These are phyloP conservation scores for Troides helena DNA, from an alignment of 2,888 invertebrate genomes.

Conservation along the genomic window DNA sequence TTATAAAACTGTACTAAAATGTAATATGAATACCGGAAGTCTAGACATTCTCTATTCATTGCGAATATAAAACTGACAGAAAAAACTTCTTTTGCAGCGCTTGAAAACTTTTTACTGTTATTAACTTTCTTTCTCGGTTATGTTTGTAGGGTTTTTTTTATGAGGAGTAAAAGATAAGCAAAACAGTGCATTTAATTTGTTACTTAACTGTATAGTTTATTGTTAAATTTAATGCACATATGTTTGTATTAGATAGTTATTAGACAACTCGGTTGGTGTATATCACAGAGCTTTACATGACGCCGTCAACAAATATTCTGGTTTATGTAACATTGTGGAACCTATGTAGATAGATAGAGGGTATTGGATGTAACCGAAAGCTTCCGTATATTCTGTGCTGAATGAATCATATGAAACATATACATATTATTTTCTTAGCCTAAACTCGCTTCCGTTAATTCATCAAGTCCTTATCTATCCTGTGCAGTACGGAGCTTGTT, in stretches of 20 bases:
- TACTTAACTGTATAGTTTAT: background rate
- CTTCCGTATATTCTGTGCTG: too few species aligned
- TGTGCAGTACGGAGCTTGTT: conserved; percentile 13
- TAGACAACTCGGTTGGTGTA: too few species aligned
- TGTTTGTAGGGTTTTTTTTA: background rate
- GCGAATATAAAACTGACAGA: background rate
- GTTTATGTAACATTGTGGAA: too few species aligned
- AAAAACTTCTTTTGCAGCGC: background rate
- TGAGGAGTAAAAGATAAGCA: background rate
- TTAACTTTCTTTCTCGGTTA: background rate
- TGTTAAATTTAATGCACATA: too few species aligned
- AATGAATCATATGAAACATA: too few species aligned
- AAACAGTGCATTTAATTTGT: background rate
- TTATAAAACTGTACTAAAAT: background rate
- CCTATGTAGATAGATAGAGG: too few species aligned
- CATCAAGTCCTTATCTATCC: conserved; percentile 25
- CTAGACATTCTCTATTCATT: background rate
- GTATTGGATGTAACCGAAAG: too few species aligned
- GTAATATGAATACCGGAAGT: background rate
- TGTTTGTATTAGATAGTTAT: too few species aligned
- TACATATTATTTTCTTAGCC: conserved; percentile 13
- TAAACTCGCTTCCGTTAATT: conserved; percentile 19
- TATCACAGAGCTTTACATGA: too few species aligned
- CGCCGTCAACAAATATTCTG: too few species aligned
- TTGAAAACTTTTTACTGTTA: conserved; percentile 1